Percentiles rank a stretch among this genome's conserved stretches.
phyloP scores from a whole-genome alignment of 2,797 vertebrate species.

The Ambastaia sidthimunki region DNA sequence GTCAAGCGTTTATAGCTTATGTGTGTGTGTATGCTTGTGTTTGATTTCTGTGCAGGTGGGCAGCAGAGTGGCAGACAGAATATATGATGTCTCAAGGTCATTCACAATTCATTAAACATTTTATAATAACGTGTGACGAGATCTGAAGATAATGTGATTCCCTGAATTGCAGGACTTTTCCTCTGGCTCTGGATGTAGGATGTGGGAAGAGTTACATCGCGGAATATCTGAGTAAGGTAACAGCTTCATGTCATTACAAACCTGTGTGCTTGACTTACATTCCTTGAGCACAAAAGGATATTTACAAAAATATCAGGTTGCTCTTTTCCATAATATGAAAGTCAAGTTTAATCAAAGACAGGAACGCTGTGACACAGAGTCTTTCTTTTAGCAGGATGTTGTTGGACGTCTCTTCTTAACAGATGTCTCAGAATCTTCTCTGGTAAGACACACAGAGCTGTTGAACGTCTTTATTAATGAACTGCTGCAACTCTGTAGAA shows the following conservation, averaged over 20 bases:
- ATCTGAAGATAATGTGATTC: not conserved
- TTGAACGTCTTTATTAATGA: not conserved
- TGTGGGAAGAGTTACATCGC: slow-evolving; percentile 89
- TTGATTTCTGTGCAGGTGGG: slow-evolving; percentile 79
- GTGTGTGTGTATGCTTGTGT: too few species aligned
- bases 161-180: slow-evolving; percentile 80
- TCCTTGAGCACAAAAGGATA: not conserved
- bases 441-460: slow-evolving; percentile 79
- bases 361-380: not conserved
- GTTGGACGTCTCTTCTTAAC: slow-evolving; percentile 85
- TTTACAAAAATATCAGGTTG: not conserved
- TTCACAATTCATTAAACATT: not conserved
- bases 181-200: slow-evolving; percentile 89
- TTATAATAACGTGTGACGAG: not conserved
- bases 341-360: not conserved
- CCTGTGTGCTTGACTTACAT: not conserved
- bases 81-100: slow-evolving; percentile 89
- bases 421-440: slow-evolving; percentile 82
- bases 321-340: not conserved
- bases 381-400: slow-evolving; percentile 77
- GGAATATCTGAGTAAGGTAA: slow-evolving; percentile 87
- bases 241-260: not conserved
- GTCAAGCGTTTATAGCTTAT: too few species aligned
- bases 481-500: not conserved
- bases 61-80: slow-evolving; percentile 85